Evolutionary conservation across 2,797 vertebrate genomes (phyloP).

Genomic region (Acropternis orthonyx): DNA sequence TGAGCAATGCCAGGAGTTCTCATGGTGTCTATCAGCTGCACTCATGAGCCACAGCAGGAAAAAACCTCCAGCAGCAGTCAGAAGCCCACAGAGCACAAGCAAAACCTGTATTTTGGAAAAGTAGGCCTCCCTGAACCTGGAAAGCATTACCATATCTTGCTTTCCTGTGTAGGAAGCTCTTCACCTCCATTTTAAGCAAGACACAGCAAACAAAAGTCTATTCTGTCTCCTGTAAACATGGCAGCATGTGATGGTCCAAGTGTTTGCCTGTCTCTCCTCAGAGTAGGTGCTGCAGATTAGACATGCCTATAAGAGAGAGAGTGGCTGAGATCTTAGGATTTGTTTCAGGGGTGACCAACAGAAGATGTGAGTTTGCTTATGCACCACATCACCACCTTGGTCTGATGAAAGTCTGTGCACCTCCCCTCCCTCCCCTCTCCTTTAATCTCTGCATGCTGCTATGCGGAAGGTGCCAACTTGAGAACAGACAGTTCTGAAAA

Average conservation of each 20-base stretch:
- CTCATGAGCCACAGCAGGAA: background rate
- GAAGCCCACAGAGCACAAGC: background rate
- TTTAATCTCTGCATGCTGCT: conserved; percentile 71
- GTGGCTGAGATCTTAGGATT: conserved; percentile 53
- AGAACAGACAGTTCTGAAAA: conserved; percentile 79
- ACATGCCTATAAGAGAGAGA: conserved; percentile 9
- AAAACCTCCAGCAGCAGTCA: background rate
- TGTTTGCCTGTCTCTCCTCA: conserved; percentile 35
- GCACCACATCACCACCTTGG: conserved; percentile 43
- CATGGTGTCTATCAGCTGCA: background rate
- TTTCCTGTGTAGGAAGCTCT: conserved; percentile 58
- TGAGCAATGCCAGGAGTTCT: background rate
- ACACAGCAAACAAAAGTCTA: conserved; percentile 60
- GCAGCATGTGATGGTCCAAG: conserved; percentile 22
- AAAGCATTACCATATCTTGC: conserved; percentile 37
- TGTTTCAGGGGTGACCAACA: conserved; percentile 55
- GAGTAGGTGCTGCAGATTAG: conserved; percentile 43
- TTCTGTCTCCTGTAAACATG: conserved; percentile 53
- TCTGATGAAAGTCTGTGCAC: conserved; percentile 58
- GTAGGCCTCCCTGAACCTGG: background rate
- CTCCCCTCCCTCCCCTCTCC: conserved; percentile 51
- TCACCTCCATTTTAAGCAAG: conserved; percentile 72
- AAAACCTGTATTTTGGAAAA: background rate
- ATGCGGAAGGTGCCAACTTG: conserved; percentile 76
- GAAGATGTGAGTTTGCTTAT: conserved; percentile 54